A percentile compares a stretch with the other conserved stretches of the same genome.
These are phyloP conservation scores for Aphidius gifuensis DNA, from an alignment of 1,140 invertebrate species.

Conservation along the genomic window DNA sequence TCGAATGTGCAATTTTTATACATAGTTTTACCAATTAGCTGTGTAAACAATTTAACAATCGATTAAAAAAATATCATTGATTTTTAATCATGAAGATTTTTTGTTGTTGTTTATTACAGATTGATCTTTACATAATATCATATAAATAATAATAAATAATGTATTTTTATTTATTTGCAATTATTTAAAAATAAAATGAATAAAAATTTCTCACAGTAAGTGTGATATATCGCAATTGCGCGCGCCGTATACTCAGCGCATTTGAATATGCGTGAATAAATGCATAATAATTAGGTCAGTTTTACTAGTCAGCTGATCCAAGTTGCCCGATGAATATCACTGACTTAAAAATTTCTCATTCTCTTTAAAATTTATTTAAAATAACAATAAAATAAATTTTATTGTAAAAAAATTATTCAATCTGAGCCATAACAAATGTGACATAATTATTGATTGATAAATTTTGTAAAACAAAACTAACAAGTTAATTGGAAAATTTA, in stretches of 20 bases:
- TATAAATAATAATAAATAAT: no score
- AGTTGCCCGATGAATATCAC: conserved; percentile 3
- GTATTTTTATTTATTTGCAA: no score
- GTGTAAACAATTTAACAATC: conserved; percentile 1
- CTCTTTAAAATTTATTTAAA: no score
- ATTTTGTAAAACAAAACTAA: no score
- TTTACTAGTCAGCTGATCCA: conserved; percentile 56
- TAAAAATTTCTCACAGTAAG: neutral
- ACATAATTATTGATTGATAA: no score
- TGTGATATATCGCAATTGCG: conserved; percentile 40
- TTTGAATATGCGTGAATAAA: conserved; percentile 57
- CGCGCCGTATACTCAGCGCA: conserved; percentile 40
- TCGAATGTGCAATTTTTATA: conserved; percentile 21
- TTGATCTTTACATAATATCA: conserved; percentile 2
- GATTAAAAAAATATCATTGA: conserved; percentile 21
- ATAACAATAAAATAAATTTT: no score
- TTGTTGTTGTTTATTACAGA: conserved; percentile 3
- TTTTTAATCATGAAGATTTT: neutral
- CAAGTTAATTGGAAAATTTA: no score
- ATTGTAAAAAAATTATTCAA: no score
- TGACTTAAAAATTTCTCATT: conserved; percentile 6
- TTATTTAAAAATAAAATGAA: no score
- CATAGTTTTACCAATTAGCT: conserved; percentile 19
- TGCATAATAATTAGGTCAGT: conserved; percentile 59
- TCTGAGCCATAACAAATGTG: no score